Base-by-base conservation (phyloP, 2,113 vertebrate species). In the Tricholaema leucomelas region DNA sequence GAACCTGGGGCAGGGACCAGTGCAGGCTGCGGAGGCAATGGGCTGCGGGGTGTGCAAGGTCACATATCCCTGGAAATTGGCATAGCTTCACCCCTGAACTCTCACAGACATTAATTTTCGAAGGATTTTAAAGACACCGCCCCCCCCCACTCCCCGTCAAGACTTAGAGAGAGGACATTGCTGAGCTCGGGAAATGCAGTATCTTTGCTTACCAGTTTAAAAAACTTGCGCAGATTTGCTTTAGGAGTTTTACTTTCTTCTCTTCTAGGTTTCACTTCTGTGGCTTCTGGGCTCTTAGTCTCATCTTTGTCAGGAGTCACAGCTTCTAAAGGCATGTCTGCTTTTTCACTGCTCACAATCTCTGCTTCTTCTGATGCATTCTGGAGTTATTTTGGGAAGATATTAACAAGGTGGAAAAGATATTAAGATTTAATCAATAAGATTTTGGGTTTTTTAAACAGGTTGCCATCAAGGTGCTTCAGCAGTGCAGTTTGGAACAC, bases 141-240 rank as follows among this genome's bases (percentile, higher is more conserved):
- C 2, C 12, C 18, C 2, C 12, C 25, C 2, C 16, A 23, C 27
- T 35, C 23, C 31, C 23, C 21, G 23, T 50, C 21, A 50, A 4
- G 20, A 31, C 46, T 9, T 3, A 38, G 54, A 14, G 2, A 0
- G 15, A n/a, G 0, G 33, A 0, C 18, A 4, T 9, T 21, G 1
- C 48, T 2, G 0, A 31, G 5, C 21, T 12, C n/a, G 3, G 4
- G 27, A 38, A 12, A 23, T 4, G 25, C 7, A 10, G 18, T 8
- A 14, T 16, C 18, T 4, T 4, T 28, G 82, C 98, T 98, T 93
- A 98, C 98, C 98, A 97, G 96, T 69, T 98, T 98, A 46, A 98
- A 97, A 65, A 98, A 95, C 27, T 94, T 96, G 97, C 97, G 89
- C 84, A 98, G 86, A 85, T 97, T 97, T 5, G 95, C 90, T 76